phyloP scores from a whole-genome alignment of 2,113 vertebrate genomes.

The Malurus elegans region DNA sequence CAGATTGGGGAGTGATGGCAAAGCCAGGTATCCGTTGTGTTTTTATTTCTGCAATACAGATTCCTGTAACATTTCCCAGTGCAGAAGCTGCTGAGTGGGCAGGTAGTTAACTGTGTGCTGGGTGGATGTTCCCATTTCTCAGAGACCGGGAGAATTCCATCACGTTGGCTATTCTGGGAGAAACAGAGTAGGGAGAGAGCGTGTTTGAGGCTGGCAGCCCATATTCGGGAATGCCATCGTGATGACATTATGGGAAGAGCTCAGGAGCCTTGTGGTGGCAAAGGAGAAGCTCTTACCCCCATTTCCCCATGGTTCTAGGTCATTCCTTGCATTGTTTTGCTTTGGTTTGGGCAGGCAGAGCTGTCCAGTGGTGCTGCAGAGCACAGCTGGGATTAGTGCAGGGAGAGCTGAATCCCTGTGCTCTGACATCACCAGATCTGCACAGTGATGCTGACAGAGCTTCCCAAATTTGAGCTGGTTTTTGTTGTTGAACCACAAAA shows the following conservation, averaged over 20 bases:
- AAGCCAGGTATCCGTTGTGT: background rate
- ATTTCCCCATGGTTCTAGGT: fast-evolving
- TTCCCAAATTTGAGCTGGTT: background rate
- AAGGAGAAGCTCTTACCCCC: background rate
- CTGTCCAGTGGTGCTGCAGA: background rate
- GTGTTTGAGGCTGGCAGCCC: background rate
- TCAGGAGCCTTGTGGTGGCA: background rate
- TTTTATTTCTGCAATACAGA: background rate
- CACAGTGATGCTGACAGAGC: background rate
- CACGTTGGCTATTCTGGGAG: fast-evolving
- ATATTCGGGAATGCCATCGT: background rate
- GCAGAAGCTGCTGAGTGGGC: background rate
- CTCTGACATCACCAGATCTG: background rate
- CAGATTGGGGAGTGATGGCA: background rate
- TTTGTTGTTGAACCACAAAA: background rate
- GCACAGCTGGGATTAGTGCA: fast-evolving
- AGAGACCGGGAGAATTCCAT: background rate
- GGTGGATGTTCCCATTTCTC: background rate
- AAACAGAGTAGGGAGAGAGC: background rate
- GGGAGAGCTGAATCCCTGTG: background rate
- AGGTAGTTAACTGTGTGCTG: background rate
- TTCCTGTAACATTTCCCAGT: background rate
- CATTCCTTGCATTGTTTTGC: background rate
- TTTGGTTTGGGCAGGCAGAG: background rate
- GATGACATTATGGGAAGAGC: fast-evolving